These are phyloP conservation scores for Uropsilus gracilis DNA, from an alignment of 2,113 vertebrate genomes.

Conservation along the genomic window DNA sequence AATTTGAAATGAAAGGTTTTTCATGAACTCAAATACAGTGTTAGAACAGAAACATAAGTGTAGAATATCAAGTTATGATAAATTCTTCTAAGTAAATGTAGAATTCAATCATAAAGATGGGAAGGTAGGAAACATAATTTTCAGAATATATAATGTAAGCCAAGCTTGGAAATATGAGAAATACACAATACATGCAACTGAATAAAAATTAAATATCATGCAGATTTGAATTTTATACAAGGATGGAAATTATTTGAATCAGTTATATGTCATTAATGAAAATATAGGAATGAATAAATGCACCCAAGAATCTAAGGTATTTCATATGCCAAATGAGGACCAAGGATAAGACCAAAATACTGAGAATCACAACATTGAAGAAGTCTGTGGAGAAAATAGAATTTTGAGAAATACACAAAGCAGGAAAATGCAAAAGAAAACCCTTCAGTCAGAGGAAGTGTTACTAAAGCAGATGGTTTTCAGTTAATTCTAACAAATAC, in stretches of 20 bases:
- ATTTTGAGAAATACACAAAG: neutral
- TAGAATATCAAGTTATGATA: neutral
- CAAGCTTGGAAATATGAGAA: neutral
- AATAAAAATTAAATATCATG: neutral
- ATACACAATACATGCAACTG: neutral
- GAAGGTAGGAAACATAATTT: neutral
- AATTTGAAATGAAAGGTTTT: neutral
- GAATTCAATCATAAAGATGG: neutral
- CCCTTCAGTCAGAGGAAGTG: neutral
- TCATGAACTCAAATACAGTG: neutral
- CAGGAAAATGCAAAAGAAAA: neutral
- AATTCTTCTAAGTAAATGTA: neutral
- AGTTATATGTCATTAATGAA: neutral
- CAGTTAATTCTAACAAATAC: neutral
- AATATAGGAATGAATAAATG: neutral
- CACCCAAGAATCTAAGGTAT: neutral
- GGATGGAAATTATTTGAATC: neutral
- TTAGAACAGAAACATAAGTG: neutral
- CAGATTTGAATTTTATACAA: neutral
- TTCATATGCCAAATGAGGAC: neutral
- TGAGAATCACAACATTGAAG: neutral
- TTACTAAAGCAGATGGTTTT: neutral
- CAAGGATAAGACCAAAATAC: neutral
- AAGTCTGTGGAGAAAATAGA: neutral
- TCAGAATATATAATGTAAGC: neutral